Evolutionary conservation across 1,140 invertebrate species (phyloP), one percentile per base, ranked within the genome.

Genomic region (Diorhabda carinulata): DNA sequence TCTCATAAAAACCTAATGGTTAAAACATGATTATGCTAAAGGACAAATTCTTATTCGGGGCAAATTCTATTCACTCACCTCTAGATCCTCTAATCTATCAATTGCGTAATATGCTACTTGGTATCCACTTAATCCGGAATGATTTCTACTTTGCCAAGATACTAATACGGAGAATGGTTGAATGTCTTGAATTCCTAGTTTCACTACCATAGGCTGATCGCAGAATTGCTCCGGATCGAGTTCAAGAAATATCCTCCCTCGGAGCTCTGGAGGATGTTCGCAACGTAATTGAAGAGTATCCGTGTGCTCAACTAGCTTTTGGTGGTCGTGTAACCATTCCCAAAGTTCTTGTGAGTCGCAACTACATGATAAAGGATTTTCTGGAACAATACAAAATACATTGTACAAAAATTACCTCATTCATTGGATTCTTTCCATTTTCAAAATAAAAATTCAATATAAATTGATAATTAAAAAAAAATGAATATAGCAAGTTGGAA

Each of bases 141-240:
- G 90, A 83, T 96, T 95, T 73, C 93, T 86, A 73, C 92, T 92
- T 79, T 95, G 91, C 94, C 94, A 96, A 64, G 92, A 91, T 8
- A 95, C 91, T 64, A 93, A 83, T 45, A 95, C 89, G n/a, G 91
- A 92, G 81, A 91, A 92, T 2, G 92, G 92, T 81, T 94, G 92
- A 45, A 95, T 91, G 79, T 95, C 92, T 82, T 93, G 90, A 72
- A 95, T 92, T 68, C 91, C 91, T 42, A 96, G 84, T 79, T 91
- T 90, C 57, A 91, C 83, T 70, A 95, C 88, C 72, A 94, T 82
- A 4, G 92, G 92, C 63, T 89, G 85, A 67, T 92, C 89, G 78
- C 93, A 96, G 77, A 96, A 91, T 75, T 89, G 87, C 69, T 89
- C 88, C 5, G 92, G 89, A 75, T 91, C 88, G 73, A 95, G 83